Percentiles rank a stretch among this genome's conserved stretches.
phyloP scores from a whole-genome alignment of 37 sponge, comb jelly and placozoan genomes.

The Cladorhizidae sp. region DNA sequence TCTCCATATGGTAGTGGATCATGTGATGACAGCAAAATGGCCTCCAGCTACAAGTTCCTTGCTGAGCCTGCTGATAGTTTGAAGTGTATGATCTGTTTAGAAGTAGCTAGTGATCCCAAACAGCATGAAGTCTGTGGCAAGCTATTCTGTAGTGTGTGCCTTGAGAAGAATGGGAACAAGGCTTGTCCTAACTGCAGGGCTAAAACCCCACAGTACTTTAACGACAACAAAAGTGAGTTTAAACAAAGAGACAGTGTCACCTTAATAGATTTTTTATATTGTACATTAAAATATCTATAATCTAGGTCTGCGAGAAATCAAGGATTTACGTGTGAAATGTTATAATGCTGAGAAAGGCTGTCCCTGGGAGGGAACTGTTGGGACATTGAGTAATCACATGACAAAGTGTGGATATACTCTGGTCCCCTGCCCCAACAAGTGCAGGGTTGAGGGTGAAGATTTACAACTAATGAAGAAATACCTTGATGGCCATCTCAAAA shows the following conservation, averaged over 20 bases:
- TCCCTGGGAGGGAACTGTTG: slow-evolving; percentile 24
- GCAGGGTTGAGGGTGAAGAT: neutral
- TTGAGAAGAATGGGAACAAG: neutral
- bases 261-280: neutral
- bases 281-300: neutral
- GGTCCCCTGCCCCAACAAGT: slow-evolving; percentile 31
- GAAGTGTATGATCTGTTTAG: neutral
- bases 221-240: slow-evolving; percentile 1
- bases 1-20: too few species aligned
- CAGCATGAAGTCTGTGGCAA: neutral
- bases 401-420: slow-evolving; percentile 10
- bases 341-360: slow-evolving; percentile 21
- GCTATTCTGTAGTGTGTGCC: neutral
- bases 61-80: slow-evolving; percentile 1
- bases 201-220: neutral
- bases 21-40: too few species aligned
- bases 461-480: neutral
- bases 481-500: neutral
- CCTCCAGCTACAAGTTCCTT: too few species aligned
- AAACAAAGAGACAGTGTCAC: neutral
- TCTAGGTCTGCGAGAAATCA: slow-evolving; percentile 25
- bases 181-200: slow-evolving; percentile 4
- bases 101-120: neutral
- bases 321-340: slow-evolving; percentile 22
- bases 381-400: slow-evolving; percentile 20